Evolutionary conservation across 2,797 vertebrate genomes (phyloP), one percentile per base, ranked within the genome.

Genomic region (Tarsius wallacei): DNA sequence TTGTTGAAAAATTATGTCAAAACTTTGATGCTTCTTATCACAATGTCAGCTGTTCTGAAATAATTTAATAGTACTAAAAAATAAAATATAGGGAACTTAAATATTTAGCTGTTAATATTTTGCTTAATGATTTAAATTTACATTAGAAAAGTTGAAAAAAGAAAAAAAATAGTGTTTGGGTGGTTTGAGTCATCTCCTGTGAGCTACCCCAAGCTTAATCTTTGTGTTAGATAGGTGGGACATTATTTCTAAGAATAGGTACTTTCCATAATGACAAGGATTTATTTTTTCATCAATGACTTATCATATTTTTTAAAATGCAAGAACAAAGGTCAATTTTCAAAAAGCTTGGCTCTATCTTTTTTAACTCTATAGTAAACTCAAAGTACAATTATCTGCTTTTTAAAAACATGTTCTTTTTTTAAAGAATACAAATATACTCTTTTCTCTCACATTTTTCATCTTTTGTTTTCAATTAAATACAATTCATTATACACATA

Each of bases 41-140:
- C 7, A 96, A 64, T 7, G 71, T 78, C 19, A 90, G 66, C 14
- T 90, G 11, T 21, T 24, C 15, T 68, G 77, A 96, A 87, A 82
- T 91, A 91, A 93, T 74, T 81, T 8, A 74, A 47, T 61, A 55
- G 28, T 74, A 70, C 2, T 87, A 28, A 94, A 96, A 87, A 73
- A n/a, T 61, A n/a, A 85, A 89, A 76, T n/a, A 51, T 0, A 59
- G 47, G 1, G 47, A 61, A 78, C 26, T 42, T 66, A 31, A 85
- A 77, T 85, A 86, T 49, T 42, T 42, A 91, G 47, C 7, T 59
- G 74, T 0, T 36, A 66, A 84, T 71, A 53, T 36, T 83, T 90
- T 51, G 61, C 26, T 83, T 82, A 77, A 55, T 64, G 0, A 88
- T 74, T 53, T 74, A 61, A 85, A 4, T 90, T 87, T 66, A 70